Percentiles rank a stretch among this genome's conserved stretches.
These are phyloP conservation scores for Lycopodina hypogea DNA, from an alignment of 37 sponge, comb jelly and placozoan species.

Conservation along the genomic window DNA sequence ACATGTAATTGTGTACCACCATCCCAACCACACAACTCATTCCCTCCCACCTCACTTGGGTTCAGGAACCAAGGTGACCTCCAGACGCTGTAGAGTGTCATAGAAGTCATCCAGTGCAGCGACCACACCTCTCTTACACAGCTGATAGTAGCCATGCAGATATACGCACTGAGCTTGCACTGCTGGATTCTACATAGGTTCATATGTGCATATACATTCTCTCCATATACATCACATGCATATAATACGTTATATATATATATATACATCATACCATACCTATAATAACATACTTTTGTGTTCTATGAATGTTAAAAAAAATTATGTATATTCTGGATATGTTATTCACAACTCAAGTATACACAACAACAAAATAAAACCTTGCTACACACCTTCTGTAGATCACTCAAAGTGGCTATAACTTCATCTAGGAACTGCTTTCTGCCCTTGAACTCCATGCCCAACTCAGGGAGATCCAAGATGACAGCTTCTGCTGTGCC, in stretches of 20 bases:
- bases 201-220: background rate
- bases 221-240: no score
- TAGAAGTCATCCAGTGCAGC: constrained; percentile 27
- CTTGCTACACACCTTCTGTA: constrained; percentile 15
- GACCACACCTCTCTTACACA: constrained; percentile 19
- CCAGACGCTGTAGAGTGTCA: constrained; percentile 34
- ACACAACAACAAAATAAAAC: no score
- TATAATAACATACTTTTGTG: background rate
- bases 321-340: background rate
- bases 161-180: constrained; percentile 44
- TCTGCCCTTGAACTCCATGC: background rate
- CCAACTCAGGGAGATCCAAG: constrained; percentile 4
- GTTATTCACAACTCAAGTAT: background rate
- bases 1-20: no score
- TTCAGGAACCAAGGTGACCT: constrained; percentile 17
- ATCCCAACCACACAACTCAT: no score
- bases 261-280: background rate
- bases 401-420: constrained; percentile 11
- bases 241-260: background rate
- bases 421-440: constrained; percentile 22
- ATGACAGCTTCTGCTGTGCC: background rate
- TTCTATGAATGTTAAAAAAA: background rate
- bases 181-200: background rate
- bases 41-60: constrained; percentile 22
- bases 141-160: constrained; percentile 37